Evolutionary conservation across 2,888 invertebrate species (phyloP).

Genomic region (Bellardia bayeri): DNA sequence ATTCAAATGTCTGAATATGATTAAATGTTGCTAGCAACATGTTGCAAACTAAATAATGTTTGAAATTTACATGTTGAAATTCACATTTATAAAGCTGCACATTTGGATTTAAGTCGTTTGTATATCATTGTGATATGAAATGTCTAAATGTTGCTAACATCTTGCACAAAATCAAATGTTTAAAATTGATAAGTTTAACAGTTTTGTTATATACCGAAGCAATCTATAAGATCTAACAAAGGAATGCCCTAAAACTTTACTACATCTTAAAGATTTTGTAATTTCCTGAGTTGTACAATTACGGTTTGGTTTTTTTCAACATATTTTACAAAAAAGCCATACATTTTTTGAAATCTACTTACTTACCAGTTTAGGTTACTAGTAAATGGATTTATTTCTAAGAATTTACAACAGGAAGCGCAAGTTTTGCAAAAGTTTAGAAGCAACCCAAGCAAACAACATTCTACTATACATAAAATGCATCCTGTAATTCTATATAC

Average conservation of each 20-base stretch:
- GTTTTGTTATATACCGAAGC: too few relatives aligned
- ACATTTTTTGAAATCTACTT: slow-evolving; percentile 28
- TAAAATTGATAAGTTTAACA: too few relatives aligned
- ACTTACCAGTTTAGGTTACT: slow-evolving; percentile 36
- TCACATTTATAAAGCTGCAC: too few relatives aligned
- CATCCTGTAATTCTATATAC: slow-evolving; percentile 55
- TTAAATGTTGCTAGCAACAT: not conserved
- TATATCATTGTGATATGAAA: too few relatives aligned
- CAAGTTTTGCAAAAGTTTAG: slow-evolving; percentile 34
- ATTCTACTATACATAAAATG: slow-evolving; percentile 27
- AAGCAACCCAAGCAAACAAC: slow-evolving; percentile 49
- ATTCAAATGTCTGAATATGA: not conserved
- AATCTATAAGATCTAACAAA: too few relatives aligned
- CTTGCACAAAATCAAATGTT: not conserved
- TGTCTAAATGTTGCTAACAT: not conserved
- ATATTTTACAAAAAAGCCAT: slow-evolving; percentile 34
- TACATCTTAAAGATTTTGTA: slow-evolving; percentile 18
- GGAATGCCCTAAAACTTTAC: not conserved
- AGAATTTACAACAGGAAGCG: slow-evolving; percentile 71
- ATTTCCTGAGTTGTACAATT: slow-evolving; percentile 30
- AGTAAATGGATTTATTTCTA: slow-evolving; percentile 54
- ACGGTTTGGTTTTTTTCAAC: not conserved
- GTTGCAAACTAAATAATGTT: not conserved
- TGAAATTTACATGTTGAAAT: not conserved
- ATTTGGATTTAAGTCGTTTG: too few relatives aligned